These are phyloP conservation scores for Anticlea derivata DNA, from an alignment of 2,888 invertebrate genomes.

Conservation along the genomic window DNA sequence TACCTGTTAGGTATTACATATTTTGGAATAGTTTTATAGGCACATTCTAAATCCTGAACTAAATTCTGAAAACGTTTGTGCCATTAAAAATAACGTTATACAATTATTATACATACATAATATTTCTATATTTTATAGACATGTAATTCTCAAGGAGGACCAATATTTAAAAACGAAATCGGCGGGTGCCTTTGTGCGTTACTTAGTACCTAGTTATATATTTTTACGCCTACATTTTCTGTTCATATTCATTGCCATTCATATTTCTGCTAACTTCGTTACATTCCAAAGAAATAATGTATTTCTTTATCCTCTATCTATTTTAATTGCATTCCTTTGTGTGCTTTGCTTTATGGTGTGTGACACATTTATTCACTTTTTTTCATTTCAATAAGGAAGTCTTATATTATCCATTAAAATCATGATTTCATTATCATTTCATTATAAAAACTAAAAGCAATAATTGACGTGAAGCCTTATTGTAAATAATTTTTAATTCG, in stretches of 20 bases:
- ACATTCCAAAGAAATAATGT: conserved; percentile 76
- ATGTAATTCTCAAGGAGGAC: conserved; percentile 64
- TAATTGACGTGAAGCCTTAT: conserved; percentile 69
- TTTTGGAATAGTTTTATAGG: conserved; percentile 43
- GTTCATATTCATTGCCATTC: conserved; percentile 34
- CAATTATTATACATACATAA: conserved; percentile 43
- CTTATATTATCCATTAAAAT: conserved; percentile 28
- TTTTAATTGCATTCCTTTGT: conserved; percentile 68
- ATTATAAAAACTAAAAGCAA: conserved; percentile 65
- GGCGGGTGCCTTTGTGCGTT: conserved; percentile 70
- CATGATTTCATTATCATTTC: conserved; percentile 21
- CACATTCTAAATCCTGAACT: conserved; percentile 44
- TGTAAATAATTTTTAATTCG: conserved; percentile 55
- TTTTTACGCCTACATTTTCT: conserved; percentile 44
- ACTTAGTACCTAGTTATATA: conserved; percentile 56
- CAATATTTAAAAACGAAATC: conserved; percentile 58
- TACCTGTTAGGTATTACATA: conserved; percentile 46
- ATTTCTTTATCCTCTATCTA: conserved; percentile 62
- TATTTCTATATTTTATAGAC: conserved; percentile 51
- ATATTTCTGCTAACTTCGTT: conserved; percentile 59
- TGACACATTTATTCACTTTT: conserved; percentile 49
- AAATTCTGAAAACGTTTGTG: conserved; percentile 46
- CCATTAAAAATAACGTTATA: conserved; percentile 46
- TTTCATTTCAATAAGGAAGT: conserved; percentile 27
- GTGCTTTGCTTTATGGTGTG: conserved; percentile 60